Conservation (phyloP, 2,888 invertebrate genomes). For the Drosophila stalkeri region DNA sequence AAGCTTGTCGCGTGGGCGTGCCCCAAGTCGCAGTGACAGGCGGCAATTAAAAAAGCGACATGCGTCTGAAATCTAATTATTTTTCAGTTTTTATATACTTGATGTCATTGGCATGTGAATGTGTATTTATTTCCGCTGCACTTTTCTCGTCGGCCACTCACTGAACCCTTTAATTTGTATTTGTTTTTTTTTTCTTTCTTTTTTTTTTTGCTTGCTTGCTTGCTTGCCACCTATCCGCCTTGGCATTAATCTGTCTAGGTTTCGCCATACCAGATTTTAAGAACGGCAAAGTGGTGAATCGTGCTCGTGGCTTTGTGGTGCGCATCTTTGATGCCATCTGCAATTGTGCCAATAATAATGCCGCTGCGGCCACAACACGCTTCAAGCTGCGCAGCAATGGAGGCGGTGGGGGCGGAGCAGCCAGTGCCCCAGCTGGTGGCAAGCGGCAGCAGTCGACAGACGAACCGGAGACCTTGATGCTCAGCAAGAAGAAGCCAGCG, state of each 20-base stretch:
- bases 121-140: constrained; percentile 57
- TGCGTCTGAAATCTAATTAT: constrained; percentile 35
- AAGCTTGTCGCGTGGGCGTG: constrained; percentile 35
- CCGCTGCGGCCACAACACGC: constrained; percentile 86
- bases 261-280: constrained; percentile 86
- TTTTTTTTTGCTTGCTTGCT: background rate
- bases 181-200: constrained; percentile 4
- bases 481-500: constrained; percentile 71
- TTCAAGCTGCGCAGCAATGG: constrained; percentile 82
- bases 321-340: constrained; percentile 88
- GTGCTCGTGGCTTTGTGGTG: constrained; percentile 88
- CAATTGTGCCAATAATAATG: constrained; percentile 87
- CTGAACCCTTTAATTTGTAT: constrained; percentile 37
- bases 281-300: constrained; percentile 86
- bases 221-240: constrained; percentile 18
- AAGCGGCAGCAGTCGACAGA: constrained; percentile 64
- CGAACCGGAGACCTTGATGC: constrained; percentile 63
- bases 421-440: constrained; percentile 26
- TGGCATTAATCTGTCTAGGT: constrained; percentile 71
- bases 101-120: constrained; percentile 6
- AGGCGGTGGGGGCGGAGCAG: constrained; percentile 17
- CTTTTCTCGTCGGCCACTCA: constrained; percentile 53
- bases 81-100: constrained; percentile 3
- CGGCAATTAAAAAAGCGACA: constrained; percentile 42
- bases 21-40: constrained; percentile 7